These are phyloP conservation scores for Tenthredo notha DNA, from an alignment of 2,888 invertebrate genomes.

Conservation along the genomic window DNA sequence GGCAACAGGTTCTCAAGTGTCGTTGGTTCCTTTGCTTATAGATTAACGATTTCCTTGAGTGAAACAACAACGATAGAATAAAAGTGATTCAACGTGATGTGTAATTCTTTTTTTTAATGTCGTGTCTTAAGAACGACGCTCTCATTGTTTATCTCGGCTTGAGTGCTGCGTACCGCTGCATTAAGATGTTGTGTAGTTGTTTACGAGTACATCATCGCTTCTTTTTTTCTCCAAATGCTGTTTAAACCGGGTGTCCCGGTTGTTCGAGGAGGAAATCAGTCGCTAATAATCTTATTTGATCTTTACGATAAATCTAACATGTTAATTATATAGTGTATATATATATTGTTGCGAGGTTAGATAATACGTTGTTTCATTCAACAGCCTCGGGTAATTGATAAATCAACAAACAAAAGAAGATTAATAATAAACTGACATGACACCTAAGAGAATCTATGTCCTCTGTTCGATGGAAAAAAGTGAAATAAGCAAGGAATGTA, in stretches of 20 bases:
- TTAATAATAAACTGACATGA: neutral
- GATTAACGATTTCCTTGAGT: neutral
- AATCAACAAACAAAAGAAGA: neutral
- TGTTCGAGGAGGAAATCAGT: neutral
- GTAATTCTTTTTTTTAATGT: neutral
- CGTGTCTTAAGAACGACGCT: neutral
- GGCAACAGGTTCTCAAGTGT: conserved; percentile 20
- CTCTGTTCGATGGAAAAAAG: neutral
- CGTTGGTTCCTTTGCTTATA: too few relatives aligned
- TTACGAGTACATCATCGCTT: neutral
- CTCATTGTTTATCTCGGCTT: neutral
- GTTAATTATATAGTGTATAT: neutral
- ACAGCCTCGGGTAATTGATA: conserved; percentile 16
- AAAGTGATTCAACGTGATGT: neutral
- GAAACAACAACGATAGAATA: neutral
- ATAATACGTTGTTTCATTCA: conserved; percentile 7
- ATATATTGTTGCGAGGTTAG: neutral
- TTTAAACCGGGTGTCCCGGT: neutral
- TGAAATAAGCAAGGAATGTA: neutral
- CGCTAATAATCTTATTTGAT: neutral
- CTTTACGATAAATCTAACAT: neutral
- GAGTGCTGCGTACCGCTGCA: neutral
- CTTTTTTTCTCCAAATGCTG: neutral
- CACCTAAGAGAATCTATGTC: neutral
- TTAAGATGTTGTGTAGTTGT: neutral